Base-by-base conservation (phyloP, 30 jellyfish, hydroid and myxozoan genomes). In the Haliclystus octoradiatus region DNA sequence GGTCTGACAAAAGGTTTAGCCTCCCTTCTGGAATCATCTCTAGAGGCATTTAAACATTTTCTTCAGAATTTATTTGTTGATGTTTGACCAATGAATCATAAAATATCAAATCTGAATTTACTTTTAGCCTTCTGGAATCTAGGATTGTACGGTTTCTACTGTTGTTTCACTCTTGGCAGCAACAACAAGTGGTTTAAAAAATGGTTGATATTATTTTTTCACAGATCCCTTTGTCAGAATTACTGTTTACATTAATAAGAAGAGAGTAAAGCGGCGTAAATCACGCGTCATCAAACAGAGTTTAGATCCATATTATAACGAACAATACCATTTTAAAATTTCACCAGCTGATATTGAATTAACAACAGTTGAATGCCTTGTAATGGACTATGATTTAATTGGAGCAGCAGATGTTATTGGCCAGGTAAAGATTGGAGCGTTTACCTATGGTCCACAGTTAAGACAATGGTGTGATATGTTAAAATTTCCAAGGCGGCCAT, bases 381-480 rank as follows among this genome's bases (percentile, higher is more conserved):
- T 84, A 23, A 61, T 84, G 77, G 95, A 84, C 62, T 84, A 84
- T 70, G 95, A 84, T 63, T 68, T 84, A 62, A 40, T 70, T 35
- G 92, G 92, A 13, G 74, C 64, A 31, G 95, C 95, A n/a, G 95
- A 84, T 63, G 82, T 84, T 31, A 84, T 84, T 26, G 95, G 95
- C 0, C 85, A 75, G 52, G 74, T 84, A 4, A 50, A 67, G 34
- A 65, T 84, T 12, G 95, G 95, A 26, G 77, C 83, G 24, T 66
- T 75, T 35, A 74, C 95, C 12, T 84, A 84, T 29, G 95, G 95
- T 28, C 95, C 95, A 1, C 95, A 84, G 83, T 64, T 75, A 28
- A 78, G 95, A 62, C 95, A 84, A 52, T 84, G 95, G 95, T 63
- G 92, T 15, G 95, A 84, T 65, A 84, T 84, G 95, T 40, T 84